Percentiles rank a stretch among this genome's conserved stretches.
These are phyloP conservation scores for Aphidius gifuensis DNA, from an alignment of 1,140 invertebrate species.

Conservation along the genomic window DNA sequence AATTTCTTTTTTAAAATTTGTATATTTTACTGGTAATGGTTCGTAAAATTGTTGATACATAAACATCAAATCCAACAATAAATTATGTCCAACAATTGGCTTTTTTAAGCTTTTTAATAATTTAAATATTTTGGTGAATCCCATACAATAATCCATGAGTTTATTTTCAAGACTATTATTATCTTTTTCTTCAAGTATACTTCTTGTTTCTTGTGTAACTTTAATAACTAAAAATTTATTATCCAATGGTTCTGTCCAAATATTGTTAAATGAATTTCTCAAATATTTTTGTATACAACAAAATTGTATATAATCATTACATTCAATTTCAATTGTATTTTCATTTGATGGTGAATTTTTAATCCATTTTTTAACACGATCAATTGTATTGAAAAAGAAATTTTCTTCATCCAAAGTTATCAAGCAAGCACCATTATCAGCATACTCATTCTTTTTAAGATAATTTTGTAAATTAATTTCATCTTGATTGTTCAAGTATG, in stretches of 20 bases:
- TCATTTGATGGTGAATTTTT: constrained; percentile 36
- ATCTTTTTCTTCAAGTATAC: constrained; percentile 46
- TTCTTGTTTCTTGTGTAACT: constrained; percentile 35
- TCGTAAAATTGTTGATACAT: constrained; percentile 71
- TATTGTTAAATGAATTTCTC: constrained; percentile 54
- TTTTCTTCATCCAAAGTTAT: constrained; percentile 49
- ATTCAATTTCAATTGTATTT: constrained; percentile 27
- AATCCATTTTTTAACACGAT: constrained; percentile 49
- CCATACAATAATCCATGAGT: constrained; percentile 58
- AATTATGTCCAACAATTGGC: constrained; percentile 75
- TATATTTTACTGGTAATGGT: constrained; percentile 60
- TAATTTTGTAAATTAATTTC: constrained; percentile 41
- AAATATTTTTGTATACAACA: constrained; percentile 58
- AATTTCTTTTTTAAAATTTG: constrained; percentile 63
- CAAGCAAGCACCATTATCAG: constrained; percentile 33
- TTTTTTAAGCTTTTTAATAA: constrained; percentile 60
- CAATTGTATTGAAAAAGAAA: constrained; percentile 41
- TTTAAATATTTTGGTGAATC: constrained; percentile 68
- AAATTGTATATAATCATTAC: constrained; percentile 29
- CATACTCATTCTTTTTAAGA: constrained; percentile 36
- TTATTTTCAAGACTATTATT: constrained; percentile 40
- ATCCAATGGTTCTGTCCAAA: constrained; percentile 45
- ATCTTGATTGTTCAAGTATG: constrained; percentile 62
- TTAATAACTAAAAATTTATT: constrained; percentile 46
- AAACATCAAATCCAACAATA: constrained; percentile 68